These are phyloP conservation scores for Asarcornis scutulata DNA, from an alignment of 2,113 vertebrate species.

Conservation along the genomic window DNA sequence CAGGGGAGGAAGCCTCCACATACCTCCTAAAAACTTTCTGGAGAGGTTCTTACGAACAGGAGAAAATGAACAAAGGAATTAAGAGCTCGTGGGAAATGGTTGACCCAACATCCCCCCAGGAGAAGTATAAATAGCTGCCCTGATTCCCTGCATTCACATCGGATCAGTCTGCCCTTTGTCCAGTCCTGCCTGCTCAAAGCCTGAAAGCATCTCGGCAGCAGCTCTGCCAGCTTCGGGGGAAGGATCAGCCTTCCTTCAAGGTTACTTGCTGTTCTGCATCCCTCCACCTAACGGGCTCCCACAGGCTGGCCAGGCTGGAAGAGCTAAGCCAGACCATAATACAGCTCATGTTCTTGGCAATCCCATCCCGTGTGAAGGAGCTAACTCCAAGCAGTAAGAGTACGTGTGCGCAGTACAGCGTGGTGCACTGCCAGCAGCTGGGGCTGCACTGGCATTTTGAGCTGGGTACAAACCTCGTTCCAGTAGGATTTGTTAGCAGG, in stretches of 20 bases:
- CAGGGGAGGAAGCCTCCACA: neutral
- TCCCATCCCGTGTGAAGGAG: fast-evolving
- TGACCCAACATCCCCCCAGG: neutral
- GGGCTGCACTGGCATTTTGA: neutral
- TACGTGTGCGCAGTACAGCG: neutral
- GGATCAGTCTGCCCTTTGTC: neutral
- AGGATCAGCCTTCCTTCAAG: neutral
- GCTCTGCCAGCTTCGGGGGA: neutral
- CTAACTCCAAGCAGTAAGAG: neutral
- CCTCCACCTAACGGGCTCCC: neutral
- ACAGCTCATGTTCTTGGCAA: fast-evolving
- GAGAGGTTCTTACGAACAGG: neutral
- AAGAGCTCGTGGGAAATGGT: conserved; percentile 2
- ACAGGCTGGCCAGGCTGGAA: neutral
- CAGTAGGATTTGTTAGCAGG: neutral
- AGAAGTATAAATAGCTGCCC: neutral
- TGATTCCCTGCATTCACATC: neutral
- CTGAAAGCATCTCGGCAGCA: neutral
- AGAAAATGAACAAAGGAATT: neutral
- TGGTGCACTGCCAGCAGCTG: neutral
- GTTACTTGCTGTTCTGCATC: neutral
- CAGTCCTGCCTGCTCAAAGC: neutral
- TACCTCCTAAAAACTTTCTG: neutral
- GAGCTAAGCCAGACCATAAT: neutral
- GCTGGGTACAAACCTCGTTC: fast-evolving